A percentile compares a stretch with the other conserved stretches of the same genome.
phyloP scores from a whole-genome alignment of 2,888 invertebrate genomes.

The Cyclophora punctaria region DNA sequence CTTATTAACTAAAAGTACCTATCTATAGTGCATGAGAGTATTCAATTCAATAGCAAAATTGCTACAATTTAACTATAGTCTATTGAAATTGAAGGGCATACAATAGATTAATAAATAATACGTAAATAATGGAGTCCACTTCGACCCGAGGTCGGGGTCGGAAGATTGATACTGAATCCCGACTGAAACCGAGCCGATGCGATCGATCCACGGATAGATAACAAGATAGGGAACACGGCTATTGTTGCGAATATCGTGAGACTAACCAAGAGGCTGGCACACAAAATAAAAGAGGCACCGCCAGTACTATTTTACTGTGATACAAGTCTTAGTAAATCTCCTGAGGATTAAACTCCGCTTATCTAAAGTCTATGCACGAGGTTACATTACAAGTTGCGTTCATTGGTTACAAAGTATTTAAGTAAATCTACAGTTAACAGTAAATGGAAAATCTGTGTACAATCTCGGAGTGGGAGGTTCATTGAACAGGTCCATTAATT shows the following conservation, averaged over 20 bases:
- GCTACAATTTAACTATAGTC: not conserved
- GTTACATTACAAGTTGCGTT: no score
- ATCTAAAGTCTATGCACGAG: no score
- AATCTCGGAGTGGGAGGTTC: no score
- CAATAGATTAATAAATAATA: constrained; percentile 24
- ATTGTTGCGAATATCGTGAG: constrained; percentile 27
- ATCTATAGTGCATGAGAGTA: no score
- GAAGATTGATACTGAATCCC: constrained; percentile 40
- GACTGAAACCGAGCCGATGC: constrained; percentile 29
- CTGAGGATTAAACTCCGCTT: no score
- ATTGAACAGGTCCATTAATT: no score
- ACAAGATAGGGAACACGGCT: constrained; percentile 19
- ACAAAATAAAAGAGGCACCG: constrained; percentile 8
- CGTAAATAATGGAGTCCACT: constrained; percentile 40
- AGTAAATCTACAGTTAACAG: no score
- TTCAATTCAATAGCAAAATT: no score
- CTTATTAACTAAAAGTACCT: no score
- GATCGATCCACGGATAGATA: constrained; percentile 42
- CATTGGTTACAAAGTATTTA: no score
- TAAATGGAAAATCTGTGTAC: no score
- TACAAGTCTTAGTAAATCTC: not conserved
- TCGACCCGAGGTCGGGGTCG: constrained; percentile 42
- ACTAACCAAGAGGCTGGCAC: constrained; percentile 8
- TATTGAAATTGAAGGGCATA: not conserved
- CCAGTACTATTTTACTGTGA: not conserved